Evolutionary conservation across 2,888 invertebrate genomes (phyloP).

Genomic region (Esperia sulphurella): DNA sequence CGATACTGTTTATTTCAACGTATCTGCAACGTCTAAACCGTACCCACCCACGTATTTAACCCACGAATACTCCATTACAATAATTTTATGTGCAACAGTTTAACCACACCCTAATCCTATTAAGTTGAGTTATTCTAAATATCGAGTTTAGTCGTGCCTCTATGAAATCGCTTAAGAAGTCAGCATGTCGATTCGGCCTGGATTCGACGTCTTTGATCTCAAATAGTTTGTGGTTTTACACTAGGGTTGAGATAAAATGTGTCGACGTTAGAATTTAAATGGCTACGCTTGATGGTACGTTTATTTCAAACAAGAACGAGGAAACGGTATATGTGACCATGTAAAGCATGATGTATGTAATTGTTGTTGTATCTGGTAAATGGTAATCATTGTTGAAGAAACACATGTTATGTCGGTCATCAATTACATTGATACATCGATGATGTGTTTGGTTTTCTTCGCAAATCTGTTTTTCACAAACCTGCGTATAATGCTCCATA

Average conservation of each 20-base stretch:
- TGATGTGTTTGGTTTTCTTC: too few species aligned
- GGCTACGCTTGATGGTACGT: slow-evolving; percentile 19
- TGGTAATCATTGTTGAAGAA: too few species aligned
- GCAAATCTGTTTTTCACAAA: too few species aligned
- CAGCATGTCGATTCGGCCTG: slow-evolving; percentile 23
- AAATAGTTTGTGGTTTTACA: slow-evolving; percentile 21
- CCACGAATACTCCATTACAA: slow-evolving; percentile 19
- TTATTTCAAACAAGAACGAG: slow-evolving; percentile 5
- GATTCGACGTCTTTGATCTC: slow-evolving; percentile 34
- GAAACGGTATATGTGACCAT: neutral
- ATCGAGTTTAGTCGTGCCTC: slow-evolving; percentile 6
- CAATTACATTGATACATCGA: too few species aligned
- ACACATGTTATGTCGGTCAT: too few species aligned
- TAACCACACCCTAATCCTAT: slow-evolving; percentile 14
- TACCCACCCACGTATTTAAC: slow-evolving; percentile 15
- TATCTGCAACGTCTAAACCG: too few species aligned
- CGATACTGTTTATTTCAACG: slow-evolving; percentile 17
- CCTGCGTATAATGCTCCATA: too few species aligned
- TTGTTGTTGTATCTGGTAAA: too few species aligned
- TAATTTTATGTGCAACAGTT: slow-evolving; percentile 17
- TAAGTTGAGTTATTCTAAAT: slow-evolving; percentile 15
- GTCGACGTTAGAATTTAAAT: slow-evolving; percentile 28
- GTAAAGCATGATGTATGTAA: too few species aligned
- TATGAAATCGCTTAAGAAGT: slow-evolving; percentile 9
- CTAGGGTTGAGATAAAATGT: slow-evolving; percentile 18